Conservation (phyloP, 2,797 vertebrate genomes). For the Poecile montanus region DNA sequence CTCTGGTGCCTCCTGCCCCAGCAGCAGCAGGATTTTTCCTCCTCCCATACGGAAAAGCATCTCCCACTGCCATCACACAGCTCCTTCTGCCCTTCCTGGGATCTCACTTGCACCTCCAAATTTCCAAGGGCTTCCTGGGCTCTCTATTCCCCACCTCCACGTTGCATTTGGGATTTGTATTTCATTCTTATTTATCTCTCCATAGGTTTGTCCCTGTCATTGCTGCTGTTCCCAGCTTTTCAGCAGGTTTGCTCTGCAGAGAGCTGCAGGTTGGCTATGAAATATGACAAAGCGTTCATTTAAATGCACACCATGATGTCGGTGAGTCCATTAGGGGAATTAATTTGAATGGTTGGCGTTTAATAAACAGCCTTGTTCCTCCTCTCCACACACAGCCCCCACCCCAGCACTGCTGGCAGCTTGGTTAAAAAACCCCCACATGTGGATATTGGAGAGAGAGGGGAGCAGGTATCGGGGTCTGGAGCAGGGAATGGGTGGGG, state of each 20-base stretch:
- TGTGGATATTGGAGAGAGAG: background rate
- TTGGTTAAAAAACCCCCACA: background rate
- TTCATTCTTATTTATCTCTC: background rate
- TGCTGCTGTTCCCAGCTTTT: background rate
- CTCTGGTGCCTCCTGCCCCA: background rate
- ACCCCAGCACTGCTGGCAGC: background rate
- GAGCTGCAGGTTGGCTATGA: constrained; percentile 61
- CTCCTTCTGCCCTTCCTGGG: background rate
- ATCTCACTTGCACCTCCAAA: background rate
- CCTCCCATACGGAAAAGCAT: background rate
- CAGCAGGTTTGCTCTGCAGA: constrained; percentile 41
- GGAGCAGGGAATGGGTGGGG: fast-evolving
- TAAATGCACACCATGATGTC: constrained; percentile 59
- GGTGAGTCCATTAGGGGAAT: constrained; percentile 65
- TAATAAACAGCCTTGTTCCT: constrained; percentile 37
- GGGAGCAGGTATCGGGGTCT: background rate
- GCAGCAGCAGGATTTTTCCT: background rate
- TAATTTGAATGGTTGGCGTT: constrained; percentile 69
- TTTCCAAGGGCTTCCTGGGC: background rate
- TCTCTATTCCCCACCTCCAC: background rate
- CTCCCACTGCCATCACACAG: background rate
- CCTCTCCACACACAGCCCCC: background rate
- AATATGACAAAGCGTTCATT: constrained; percentile 64
- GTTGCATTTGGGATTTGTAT: background rate
- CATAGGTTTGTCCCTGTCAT: background rate